Evolutionary conservation across 2,113 vertebrate genomes (phyloP), one percentile per base, ranked within the genome.

Genomic region (Leptobrachium leishanense): DNA sequence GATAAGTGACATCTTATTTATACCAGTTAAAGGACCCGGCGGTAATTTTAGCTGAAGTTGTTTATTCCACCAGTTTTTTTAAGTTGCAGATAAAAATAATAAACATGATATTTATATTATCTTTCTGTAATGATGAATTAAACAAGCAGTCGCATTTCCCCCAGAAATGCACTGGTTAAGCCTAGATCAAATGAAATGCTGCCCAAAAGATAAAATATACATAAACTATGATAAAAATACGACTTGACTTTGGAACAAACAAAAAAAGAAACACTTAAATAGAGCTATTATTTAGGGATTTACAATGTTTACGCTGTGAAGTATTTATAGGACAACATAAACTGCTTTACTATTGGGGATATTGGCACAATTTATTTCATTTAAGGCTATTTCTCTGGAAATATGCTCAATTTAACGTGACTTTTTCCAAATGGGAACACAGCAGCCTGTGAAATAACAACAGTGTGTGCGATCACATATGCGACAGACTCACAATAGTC

Each of bases 301-400:
- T 77, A 39, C 43, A 70, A 41, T 54, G 66, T 77, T 77, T 69
- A 70, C 11, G 57, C 46, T 31, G 42, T n/a, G 20, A 66, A 59
- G 7, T 39, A 69, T 59, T 76, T 59, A 57, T 59, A 20, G 31
- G 31, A 4, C 11, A 8, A 64, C n/a, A 64, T 64, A 39, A 3
- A 64, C 62, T 13, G 2, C n/a, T 42, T 6, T 43, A 43, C 1
- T 57, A 4, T 0, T 55, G 44, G 59, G 59, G 43, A 75, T 74
- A 75, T 53, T n/a, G 15, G 5, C 10, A 64, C 40, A 59, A 59
- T 59, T 59, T 59, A 53, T 50, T 72, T 72, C 4, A 50, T 65
- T 65, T 50, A 44, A 50, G 31, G 20, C 11, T 59, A 64, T 9
- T 31, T 64, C 62, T 64, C 31, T 31, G 31, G 6, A 64, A 59